Conservation (phyloP, 2,797 vertebrate species). For the Hemitrygon akajei region DNA sequence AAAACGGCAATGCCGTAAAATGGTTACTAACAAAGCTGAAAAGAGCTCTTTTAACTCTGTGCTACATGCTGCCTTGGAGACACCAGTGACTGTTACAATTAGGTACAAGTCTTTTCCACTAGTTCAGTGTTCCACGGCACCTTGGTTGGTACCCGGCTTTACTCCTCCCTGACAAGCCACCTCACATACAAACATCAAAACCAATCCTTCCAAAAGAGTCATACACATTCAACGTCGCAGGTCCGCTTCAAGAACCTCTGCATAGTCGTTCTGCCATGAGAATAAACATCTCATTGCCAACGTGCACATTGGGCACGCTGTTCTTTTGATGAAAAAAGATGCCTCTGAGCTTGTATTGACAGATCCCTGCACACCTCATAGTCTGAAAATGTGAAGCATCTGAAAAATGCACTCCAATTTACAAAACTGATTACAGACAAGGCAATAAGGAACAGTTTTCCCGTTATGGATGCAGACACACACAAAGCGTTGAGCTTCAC, state of each 20-base stretch:
- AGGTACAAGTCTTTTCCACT: not conserved
- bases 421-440: not conserved
- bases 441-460: not conserved
- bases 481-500: not conserved
- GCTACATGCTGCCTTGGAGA: not conserved
- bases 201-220: not conserved
- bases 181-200: not conserved
- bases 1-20: not conserved
- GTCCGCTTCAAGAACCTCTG: not conserved
- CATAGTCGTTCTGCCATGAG: not conserved
- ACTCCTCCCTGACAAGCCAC: not conserved
- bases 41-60: not conserved
- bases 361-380: not conserved
- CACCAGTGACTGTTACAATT: not conserved
- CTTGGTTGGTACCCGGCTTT: not conserved
- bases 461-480: too few species aligned
- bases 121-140: not conserved
- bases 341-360: not conserved
- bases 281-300: not conserved
- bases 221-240: not conserved
- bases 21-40: not conserved
- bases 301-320: not conserved
- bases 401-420: constrained; percentile 2
- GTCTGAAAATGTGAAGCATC: constrained; percentile 10
- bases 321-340: not conserved